Evolutionary conservation across 2,888 invertebrate genomes (phyloP), one percentile per base, ranked within the genome.

Genomic region (Cylindroiulus punctatus): DNA sequence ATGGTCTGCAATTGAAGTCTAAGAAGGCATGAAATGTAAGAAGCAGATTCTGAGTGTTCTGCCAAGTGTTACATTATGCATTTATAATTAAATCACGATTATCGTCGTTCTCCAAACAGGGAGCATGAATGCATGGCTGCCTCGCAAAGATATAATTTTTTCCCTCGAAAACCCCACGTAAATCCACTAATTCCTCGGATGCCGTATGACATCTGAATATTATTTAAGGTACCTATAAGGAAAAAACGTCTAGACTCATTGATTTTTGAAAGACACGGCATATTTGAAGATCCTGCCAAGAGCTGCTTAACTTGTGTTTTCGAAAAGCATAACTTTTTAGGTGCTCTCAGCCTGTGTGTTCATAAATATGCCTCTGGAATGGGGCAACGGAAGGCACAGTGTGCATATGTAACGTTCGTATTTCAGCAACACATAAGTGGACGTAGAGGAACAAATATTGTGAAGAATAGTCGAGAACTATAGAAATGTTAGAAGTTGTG

Each of bases 191-290:
- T 65, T 65, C 65, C 65, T 8, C 65, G 26, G 4, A 26, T 26
- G 65, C 19, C 22, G 65, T 65, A 26, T 65, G 65, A 65, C 65
- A 65, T 65, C 65, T 65, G 65, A 65, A 65, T 65, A 65, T 65
- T 65, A 65, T 26, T 65, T 22, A 65, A 17, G 26, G 65, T 65
- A 65, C 65, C 65, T 65, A 65, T 65, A 19, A 26, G 65, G 65
- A 65, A 65, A 65, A 65, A 65, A 65, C 26, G 65, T 65, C 65
- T 65, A 65, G 65, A 65, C 65, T 65, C 65, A 65, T 65, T 65
- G 65, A 65, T 65, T 65, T 65, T 65, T 65, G 65, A 65, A 65
- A 65, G 65, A 26, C 52, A 57, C 65, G 10, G 26, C 65, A 65
- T 26, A 22, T 17, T 19, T 65, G 65, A 65, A 65, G 65, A 26